Base-by-base conservation (phyloP, 2,797 vertebrate species). In the Hyperoplus immaculatus region DNA sequence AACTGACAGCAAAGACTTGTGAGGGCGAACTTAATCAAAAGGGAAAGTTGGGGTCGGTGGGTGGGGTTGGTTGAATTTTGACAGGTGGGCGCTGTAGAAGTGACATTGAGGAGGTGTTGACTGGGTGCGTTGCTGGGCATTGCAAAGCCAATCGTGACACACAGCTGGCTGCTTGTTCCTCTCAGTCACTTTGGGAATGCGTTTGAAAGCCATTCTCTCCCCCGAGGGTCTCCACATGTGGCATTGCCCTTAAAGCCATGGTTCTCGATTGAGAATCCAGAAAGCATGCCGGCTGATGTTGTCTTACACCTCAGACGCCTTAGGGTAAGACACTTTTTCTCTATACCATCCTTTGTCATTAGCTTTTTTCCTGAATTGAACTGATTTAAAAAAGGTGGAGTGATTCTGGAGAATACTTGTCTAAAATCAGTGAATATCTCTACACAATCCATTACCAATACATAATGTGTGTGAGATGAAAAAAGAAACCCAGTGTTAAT, bases 251-350 rank as follows among this genome's bases (percentile, higher is more conserved):
- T 80, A 85, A 91, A 86, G 87, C 73, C 78, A 89, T 80, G 86
- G 87, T 86, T 91, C 93, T 88, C 84, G 89, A 91, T 75, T 62
- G 85, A 94, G 88, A 78, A 96, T 91, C 92, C 93, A 61, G 93
- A 93, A 93, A 97, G 95, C 93, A 96, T 96, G 95, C 88, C 83
- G 92, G 95, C 95, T 95, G 94, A 94, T 93, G 95, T 89, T 87
- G 91, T 93, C 90, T 92, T 93, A 91, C 91, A 94, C 94, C 92
- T 95, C 81, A 95, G 93, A 94, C 89, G 90, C 94, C 94, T 92
- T 90, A 95, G 94, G 96, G 96, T 97, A 97, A 97, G 94, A n/a
- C 82, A 79, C 67, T 69, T 85, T 89, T 62, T 63, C 41, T 71
- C 80, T 13, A 6, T 56, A 16, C 39, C 2, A 8, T 29, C 0